These are phyloP conservation scores for Peucedramus taeniatus DNA, from an alignment of 2,113 vertebrate genomes.

Conservation along the genomic window DNA sequence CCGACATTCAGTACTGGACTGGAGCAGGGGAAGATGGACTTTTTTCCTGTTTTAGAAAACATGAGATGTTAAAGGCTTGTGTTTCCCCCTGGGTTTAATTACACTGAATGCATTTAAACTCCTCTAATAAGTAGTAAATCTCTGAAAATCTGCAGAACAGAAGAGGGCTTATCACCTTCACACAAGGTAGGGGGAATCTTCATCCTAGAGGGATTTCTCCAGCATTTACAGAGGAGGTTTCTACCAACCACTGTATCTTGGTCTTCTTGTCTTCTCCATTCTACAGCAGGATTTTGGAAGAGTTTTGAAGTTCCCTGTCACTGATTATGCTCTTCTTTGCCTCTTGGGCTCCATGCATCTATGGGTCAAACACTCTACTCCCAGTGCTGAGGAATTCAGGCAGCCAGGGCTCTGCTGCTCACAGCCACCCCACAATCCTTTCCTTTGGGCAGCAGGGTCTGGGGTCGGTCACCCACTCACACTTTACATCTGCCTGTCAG, in stretches of 20 bases:
- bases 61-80: conserved; percentile 17
- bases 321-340: not conserved
- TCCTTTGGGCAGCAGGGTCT: not conserved
- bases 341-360: not conserved
- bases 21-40: not conserved
- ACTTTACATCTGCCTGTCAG: not conserved
- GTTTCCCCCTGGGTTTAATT: conserved; percentile 51
- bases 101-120: conserved; percentile 37
- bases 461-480: not conserved
- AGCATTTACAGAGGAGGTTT: not conserved
- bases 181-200: not conserved
- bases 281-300: not conserved
- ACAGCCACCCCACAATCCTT: not conserved
- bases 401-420: not conserved
- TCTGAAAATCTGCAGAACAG: conserved; percentile 32
- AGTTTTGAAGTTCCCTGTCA: not conserved
- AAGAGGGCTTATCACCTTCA: not conserved
- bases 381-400: not conserved
- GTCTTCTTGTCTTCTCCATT: not conserved
- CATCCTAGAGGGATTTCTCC: not conserved
- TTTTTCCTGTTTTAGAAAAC: conserved; percentile 1
- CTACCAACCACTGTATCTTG: not conserved
- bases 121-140: conserved; percentile 40
- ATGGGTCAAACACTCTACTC: not conserved
- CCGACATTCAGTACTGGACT: not conserved